Percentiles rank a stretch among this genome's conserved stretches.
phyloP scores from a whole-genome alignment of 2,888 invertebrate species.

The Odontocerum albicorne region DNA sequence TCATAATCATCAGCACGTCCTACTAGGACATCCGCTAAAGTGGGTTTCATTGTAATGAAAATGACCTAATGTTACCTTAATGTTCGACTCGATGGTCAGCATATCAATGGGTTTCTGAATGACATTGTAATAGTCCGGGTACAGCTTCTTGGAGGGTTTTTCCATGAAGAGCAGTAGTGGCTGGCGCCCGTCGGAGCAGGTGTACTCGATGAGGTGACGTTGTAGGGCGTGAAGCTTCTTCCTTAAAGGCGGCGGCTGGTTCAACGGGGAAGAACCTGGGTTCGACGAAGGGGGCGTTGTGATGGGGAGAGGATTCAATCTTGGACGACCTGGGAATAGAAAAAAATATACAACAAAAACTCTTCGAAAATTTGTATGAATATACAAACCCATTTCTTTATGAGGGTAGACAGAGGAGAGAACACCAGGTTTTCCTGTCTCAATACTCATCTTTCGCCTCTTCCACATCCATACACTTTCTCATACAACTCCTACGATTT shows the following conservation, averaged over 20 bases:
- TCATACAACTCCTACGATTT: too few species aligned
- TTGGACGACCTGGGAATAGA: slow-evolving; percentile 48
- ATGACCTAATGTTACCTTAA: too few species aligned
- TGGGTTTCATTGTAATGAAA: too few species aligned
- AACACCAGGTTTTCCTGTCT: too few species aligned
- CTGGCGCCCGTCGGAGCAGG: slow-evolving; percentile 71
- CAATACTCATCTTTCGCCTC: too few species aligned
- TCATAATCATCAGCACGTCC: too few species aligned
- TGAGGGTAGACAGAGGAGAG: too few species aligned
- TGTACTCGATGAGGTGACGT: slow-evolving; percentile 57
- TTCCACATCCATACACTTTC: too few species aligned
- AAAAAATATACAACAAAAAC: neutral
- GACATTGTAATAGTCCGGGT: slow-evolving; percentile 94
- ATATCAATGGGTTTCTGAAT: slow-evolving; percentile 94
- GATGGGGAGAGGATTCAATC: slow-evolving; percentile 45
- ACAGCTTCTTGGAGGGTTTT: slow-evolving; percentile 91
- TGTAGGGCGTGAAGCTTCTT: slow-evolving; percentile 82
- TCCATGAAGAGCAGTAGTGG: slow-evolving; percentile 94
- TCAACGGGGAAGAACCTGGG: slow-evolving; percentile 39
- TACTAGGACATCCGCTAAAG: too few species aligned
- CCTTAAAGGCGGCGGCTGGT: slow-evolving; percentile 61
- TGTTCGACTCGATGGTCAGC: slow-evolving; percentile 89
- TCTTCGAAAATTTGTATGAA: neutral
- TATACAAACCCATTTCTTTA: too few species aligned
- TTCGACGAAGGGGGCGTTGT: slow-evolving; percentile 40